Conservation (phyloP, 2,888 invertebrate species). For the Tanytarsus gracilentus region DNA sequence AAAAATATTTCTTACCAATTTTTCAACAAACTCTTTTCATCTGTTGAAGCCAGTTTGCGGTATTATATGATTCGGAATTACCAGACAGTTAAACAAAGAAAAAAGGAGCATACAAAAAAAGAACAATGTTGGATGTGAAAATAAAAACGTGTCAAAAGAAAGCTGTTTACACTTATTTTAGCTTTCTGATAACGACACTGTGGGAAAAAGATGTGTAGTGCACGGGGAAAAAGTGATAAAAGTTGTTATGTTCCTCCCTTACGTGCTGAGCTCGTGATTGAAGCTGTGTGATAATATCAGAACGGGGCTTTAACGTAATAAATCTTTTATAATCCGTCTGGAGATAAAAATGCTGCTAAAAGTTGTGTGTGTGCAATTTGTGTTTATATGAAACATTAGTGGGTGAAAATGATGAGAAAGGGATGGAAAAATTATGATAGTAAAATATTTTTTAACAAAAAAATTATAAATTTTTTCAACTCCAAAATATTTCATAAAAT, state of each 20-base stretch:
- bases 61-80: slow-evolving; percentile 13
- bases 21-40: background rate
- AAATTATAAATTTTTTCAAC: too few relatives aligned
- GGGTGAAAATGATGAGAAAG: too few relatives aligned
- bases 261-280: slow-evolving; percentile 8
- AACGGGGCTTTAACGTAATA: slow-evolving; percentile 21
- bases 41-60: too few relatives aligned
- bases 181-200: slow-evolving; percentile 5
- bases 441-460: too few relatives aligned
- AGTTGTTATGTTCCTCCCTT: slow-evolving; percentile 5
- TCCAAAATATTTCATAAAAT: too few relatives aligned
- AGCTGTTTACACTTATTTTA: slow-evolving; percentile 27
- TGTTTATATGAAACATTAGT: background rate
- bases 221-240: slow-evolving; percentile 1
- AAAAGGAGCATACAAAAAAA: background rate
- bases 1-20: too few relatives aligned
- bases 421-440: too few relatives aligned
- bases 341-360: background rate
- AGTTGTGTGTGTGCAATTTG: slow-evolving; percentile 12
- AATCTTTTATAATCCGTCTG: slow-evolving; percentile 23
- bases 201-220: background rate
- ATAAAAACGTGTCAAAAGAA: slow-evolving; percentile 16
- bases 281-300: slow-evolving; percentile 18
- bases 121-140: background rate
- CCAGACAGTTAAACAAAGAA: slow-evolving; percentile 16